Base-by-base conservation (phyloP, 2,797 vertebrate species). In the Phoxinus dragarum region DNA sequence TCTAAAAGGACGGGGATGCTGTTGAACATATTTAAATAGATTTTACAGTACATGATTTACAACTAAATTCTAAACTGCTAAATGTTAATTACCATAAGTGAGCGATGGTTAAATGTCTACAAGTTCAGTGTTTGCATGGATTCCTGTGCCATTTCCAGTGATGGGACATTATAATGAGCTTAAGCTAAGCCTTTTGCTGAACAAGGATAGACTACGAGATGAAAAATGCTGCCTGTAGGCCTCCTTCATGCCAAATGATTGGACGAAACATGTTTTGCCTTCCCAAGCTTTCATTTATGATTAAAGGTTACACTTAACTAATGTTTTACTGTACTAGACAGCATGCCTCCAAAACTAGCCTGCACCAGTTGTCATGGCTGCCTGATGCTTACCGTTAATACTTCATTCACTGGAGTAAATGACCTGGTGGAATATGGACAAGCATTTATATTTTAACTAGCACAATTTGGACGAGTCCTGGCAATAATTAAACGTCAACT, bases 141-240 rank as follows among this genome's bases (percentile, higher is more conserved):
- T 80, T 82, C 81, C 56, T 44, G 64, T 47, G 71, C 52, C 40
- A 74, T 61, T 74, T 77, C 75, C 69, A 77, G 69, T 34, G 47
- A 56, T 14, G 19, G 44, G 80, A 76, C 19, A 67, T 73, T 73
- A 86, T 80, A 85, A 84, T 81, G 17, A 89, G 80, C 86, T 89
- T 88, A 85, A 12, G n/a, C 11, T 83, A 86, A 90, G 82, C 56
- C 75, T 86, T 80, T 68, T 72, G 76, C 36, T 59, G 71, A 52
- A 38, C 7, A 21, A 54, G 5, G 36, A n/a, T 47, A 14, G 61
- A 83, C 27, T 82, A 17, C 34, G 23, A 82, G 36, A 68, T 59
- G 68, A 47, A 77, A 81, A 80, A 59, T 47, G 66, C 40, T 31
- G 68, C 36, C 8, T 44, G 11, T 36, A 16, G 54, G 31, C 38